Evolutionary conservation across 1,140 invertebrate species (phyloP).

Genomic region (Triops cancriformis): DNA sequence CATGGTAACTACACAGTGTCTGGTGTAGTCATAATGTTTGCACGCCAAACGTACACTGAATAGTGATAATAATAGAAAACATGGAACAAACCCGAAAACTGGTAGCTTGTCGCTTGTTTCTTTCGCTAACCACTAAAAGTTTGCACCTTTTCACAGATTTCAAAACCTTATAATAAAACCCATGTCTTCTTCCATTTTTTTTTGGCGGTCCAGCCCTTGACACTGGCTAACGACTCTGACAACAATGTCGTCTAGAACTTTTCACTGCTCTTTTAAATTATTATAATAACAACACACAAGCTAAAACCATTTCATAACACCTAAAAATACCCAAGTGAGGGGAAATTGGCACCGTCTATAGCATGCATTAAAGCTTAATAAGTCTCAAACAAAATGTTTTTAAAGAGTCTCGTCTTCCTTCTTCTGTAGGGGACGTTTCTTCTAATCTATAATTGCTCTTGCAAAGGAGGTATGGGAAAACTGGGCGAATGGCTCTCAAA

Average conservation of each 20-base stretch:
- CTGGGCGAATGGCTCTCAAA: neutral
- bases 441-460: neutral
- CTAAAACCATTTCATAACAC: conserved; percentile 1
- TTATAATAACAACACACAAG: conserved; percentile 1
- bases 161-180: neutral
- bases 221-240: neutral
- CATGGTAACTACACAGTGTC: neutral
- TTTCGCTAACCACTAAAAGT: neutral
- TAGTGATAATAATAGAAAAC: conserved; percentile 7
- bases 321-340: conserved; percentile 9
- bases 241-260: neutral
- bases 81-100: conserved; percentile 6
- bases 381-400: neutral
- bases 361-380: conserved; percentile 14
- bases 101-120: neutral
- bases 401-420: neutral
- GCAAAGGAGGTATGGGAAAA: conserved; percentile 13
- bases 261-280: neutral
- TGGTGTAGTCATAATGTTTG: neutral
- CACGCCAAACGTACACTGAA: conserved; percentile 2
- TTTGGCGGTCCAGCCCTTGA: neutral
- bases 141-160: neutral
- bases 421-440: neutral
- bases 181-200: neutral
- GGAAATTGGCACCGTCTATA: conserved; percentile 10